Base-by-base conservation (phyloP, 2,888 invertebrate genomes). In the Euzetes globulus region DNA sequence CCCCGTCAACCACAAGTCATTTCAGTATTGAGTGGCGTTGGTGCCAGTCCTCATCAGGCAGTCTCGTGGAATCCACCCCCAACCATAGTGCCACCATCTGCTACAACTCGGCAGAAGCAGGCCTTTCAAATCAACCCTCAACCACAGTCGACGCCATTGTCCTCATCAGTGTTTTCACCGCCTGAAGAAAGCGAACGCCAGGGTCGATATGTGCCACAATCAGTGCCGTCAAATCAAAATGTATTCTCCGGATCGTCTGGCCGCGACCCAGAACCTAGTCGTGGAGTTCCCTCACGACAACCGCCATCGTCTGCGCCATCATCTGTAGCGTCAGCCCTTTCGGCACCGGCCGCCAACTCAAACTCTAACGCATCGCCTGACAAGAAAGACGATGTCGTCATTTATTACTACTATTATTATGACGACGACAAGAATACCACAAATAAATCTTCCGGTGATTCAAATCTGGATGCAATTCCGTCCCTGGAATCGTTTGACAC, bases 341-440 rank as follows among this genome's bases (percentile, higher is more conserved):
- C 27, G 5, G 55, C 71, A 15, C 19, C 73, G 11, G 11, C 72
- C 15, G 71, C 22, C 6, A 5, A 7, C 5, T 52, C 52, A 25
- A 25, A 11, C 9, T 17, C 29, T 3, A n/a, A 22, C 22, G 13
- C 37, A 68, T 55, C 55, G 19, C 55, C 55, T 45, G 71, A 27
- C n/a, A 22, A 74, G 33, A 77, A 77, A 52, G 77, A 77, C 58
- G 77, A 77, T 74, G 74, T 76, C 11, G 77, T 77, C 27, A 77
- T 77, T 45, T 77, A 77, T 52, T 77, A 77, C 47, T 77, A 77
- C 55, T 77, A 77, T 27, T 77, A 77, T 58, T 77, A 77, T 58
- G 77, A 77, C 71, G 77, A 77, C 50, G 75, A 77, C 37, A 76
- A 76, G 55, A 76, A 76, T 33, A 41, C 11, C 1, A 76, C 41